Percentiles rank a stretch among this genome's conserved stretches.
Evolutionary conservation across 1,140 invertebrate genomes (phyloP).

Genomic region (Paracyclopina nana): DNA sequence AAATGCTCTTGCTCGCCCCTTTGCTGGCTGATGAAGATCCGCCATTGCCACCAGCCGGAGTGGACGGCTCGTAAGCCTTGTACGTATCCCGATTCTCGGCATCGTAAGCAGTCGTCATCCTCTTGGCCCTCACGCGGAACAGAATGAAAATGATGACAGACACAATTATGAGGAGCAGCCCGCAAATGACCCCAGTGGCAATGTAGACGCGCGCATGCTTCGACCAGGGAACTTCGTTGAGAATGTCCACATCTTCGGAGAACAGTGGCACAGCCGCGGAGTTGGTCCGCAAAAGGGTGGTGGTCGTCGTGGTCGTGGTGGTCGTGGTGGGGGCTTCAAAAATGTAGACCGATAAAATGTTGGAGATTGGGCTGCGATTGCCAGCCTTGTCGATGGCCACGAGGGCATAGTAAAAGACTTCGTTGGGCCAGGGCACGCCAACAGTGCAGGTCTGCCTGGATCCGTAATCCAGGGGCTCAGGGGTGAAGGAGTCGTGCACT

Average conservation of each 20-base stretch:
- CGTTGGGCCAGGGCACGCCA: conserved; percentile 7
- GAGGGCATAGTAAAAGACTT: conserved; percentile 4
- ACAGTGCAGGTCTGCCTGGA: neutral
- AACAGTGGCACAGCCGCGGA: too few species aligned
- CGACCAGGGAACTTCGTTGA: conserved; percentile 3
- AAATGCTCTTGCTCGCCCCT: too few species aligned
- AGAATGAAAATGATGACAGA: conserved; percentile 4
- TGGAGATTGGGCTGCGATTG: conserved; percentile 3
- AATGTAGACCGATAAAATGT: conserved; percentile 15
- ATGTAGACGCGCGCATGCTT: conserved; percentile 6
- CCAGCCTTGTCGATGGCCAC: neutral
- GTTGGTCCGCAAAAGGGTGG: neutral
- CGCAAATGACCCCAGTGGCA: neutral
- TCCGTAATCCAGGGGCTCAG: conserved; percentile 8
- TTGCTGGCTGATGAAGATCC: neutral
- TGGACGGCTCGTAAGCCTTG: conserved; percentile 4
- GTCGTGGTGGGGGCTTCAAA: conserved; percentile 9
- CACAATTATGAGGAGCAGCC: conserved; percentile 1
- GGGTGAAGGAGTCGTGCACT: conserved; percentile 4
- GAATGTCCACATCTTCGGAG: conserved; percentile 15
- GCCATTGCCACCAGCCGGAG: neutral
- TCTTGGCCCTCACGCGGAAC: conserved; percentile 2
- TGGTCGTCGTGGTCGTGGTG: neutral
- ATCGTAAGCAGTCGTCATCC: conserved; percentile 4
- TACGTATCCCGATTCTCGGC: conserved; percentile 7